Evolutionary conservation across 2,113 vertebrate genomes (phyloP).

Genomic region (Chionis minor): DNA sequence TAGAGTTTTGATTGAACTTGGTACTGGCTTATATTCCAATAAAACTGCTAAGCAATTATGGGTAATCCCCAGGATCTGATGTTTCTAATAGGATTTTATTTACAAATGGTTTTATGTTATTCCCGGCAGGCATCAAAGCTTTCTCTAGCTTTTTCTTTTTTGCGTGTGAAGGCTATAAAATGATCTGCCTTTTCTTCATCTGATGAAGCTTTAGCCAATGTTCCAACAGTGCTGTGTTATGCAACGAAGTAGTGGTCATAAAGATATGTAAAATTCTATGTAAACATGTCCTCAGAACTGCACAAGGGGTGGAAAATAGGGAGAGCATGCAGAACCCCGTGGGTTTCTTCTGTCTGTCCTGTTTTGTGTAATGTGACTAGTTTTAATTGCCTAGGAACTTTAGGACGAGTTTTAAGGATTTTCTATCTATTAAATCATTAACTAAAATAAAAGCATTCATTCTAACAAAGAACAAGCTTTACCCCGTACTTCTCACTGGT

Average conservation of each 20-base stretch:
- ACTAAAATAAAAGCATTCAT: neutral
- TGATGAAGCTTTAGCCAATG: neutral
- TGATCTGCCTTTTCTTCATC: conserved; percentile 15
- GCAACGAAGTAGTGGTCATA: neutral
- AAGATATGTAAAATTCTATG: neutral
- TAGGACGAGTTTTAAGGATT: neutral
- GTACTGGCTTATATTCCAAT: conserved; percentile 19
- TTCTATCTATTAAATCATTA: neutral
- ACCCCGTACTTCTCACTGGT: neutral
- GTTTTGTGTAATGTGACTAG: neutral
- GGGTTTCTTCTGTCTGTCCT: neutral
- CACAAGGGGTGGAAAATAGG: neutral
- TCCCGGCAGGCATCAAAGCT: conserved; percentile 43
- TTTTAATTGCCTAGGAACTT: neutral
- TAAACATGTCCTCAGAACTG: neutral
- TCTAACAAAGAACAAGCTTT: neutral
- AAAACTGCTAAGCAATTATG: conserved; percentile 28
- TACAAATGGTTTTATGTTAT: conserved; percentile 45
- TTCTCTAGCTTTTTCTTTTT: conserved; percentile 10
- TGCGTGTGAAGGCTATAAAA: conserved; percentile 12
- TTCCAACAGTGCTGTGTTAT: conserved; percentile 36
- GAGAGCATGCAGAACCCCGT: neutral
- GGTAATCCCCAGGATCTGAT: conserved; percentile 11
- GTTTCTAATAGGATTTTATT: conserved; percentile 50
- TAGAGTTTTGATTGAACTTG: neutral